Evolutionary conservation across 2,888 invertebrate species (phyloP).

Genomic region (Eremobia ochroleuca): DNA sequence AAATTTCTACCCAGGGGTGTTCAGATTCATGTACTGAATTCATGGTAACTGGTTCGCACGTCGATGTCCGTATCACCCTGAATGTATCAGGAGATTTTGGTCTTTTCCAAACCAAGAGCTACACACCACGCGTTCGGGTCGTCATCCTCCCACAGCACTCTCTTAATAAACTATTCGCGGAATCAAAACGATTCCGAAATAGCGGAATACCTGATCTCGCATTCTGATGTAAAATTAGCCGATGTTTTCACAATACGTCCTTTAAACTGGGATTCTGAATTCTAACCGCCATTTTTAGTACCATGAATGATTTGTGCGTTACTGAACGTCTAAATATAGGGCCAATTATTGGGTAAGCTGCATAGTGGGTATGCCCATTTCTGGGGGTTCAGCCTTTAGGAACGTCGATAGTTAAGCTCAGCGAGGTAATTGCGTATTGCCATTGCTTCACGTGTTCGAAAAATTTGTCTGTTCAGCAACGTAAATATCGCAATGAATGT

Average conservation of each 20-base stretch:
- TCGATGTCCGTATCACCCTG: too few relatives aligned
- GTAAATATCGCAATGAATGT: too few relatives aligned
- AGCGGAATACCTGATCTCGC: constrained; percentile 51
- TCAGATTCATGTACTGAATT: too few relatives aligned
- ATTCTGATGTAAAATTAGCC: constrained; percentile 54
- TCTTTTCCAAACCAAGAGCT: background rate
- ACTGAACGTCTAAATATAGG: constrained; percentile 35
- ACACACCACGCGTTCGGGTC: constrained; percentile 9
- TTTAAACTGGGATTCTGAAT: constrained; percentile 46
- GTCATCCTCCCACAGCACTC: constrained; percentile 17
- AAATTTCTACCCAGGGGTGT: too few relatives aligned
- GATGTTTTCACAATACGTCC: constrained; percentile 54
- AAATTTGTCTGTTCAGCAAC: too few relatives aligned
- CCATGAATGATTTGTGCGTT: constrained; percentile 38
- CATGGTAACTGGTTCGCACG: too few relatives aligned
- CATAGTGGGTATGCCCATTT: background rate
- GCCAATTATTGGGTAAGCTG: background rate
- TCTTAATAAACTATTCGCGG: constrained; percentile 49
- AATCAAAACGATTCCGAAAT: constrained; percentile 46
- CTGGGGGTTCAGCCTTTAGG: background rate
- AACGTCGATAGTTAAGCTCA: background rate
- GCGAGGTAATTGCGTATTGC: too few relatives aligned
- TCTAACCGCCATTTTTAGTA: constrained; percentile 46
- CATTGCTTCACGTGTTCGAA: too few relatives aligned
- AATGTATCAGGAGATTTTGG: background rate